phyloP scores from a whole-genome alignment of 2,888 invertebrate genomes.

The Synanthedon formicaeformis region DNA sequence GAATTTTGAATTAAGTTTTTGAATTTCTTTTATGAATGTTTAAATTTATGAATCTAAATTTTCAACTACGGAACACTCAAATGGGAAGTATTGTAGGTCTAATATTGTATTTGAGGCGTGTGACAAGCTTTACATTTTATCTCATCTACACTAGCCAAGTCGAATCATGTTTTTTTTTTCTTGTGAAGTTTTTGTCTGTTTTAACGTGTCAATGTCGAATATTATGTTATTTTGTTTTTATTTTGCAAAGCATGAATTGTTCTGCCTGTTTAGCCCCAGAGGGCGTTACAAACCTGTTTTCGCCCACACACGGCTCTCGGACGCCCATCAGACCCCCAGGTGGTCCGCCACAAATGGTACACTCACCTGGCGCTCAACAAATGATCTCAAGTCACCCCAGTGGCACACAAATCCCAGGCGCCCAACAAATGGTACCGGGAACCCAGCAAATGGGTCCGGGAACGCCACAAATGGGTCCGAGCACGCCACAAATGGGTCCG shows the following conservation, averaged over 20 bases:
- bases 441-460: conserved; percentile 33
- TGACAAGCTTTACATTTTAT: too few species aligned
- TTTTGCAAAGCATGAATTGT: conserved; percentile 36
- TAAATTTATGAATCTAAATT: too few species aligned
- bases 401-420: conserved; percentile 21
- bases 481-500: conserved; percentile 27
- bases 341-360: conserved; percentile 39
- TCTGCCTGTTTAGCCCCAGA: conserved; percentile 43
- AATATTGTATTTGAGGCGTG: too few species aligned
- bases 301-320: conserved; percentile 50
- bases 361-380: conserved; percentile 21
- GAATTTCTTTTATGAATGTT: too few species aligned
- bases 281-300: conserved; percentile 62
- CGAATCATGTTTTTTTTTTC: too few species aligned
- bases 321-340: conserved; percentile 43
- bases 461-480: conserved; percentile 35
- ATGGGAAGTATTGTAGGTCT: too few species aligned
- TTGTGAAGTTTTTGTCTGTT: too few species aligned
- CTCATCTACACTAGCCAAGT: too few species aligned
- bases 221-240: conserved; percentile 24
- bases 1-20: too few species aligned
- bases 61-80: too few species aligned
- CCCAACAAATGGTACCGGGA: conserved; percentile 28
- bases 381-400: conserved; percentile 24
- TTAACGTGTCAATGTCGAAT: conserved; percentile 3